A percentile compares a stretch with the other conserved stretches of the same genome.
Conservation (phyloP, 2,113 vertebrate genomes). For the Podocnemis expansa region DNA sequence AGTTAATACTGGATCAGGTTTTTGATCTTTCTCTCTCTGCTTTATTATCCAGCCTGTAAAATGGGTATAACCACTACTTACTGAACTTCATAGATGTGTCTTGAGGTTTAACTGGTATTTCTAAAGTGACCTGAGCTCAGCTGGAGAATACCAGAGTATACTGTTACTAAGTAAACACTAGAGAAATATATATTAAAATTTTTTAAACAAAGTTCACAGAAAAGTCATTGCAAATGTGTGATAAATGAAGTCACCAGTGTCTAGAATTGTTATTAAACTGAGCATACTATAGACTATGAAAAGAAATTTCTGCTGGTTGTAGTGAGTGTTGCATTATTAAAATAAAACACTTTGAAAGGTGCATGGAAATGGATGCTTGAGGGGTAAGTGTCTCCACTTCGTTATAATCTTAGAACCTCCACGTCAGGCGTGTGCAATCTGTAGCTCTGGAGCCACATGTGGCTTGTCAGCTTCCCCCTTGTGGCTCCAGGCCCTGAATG, state of each 20-base stretch:
- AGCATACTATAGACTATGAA: neutral
- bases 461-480: too few relatives aligned
- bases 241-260: neutral
- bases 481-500: too few relatives aligned
- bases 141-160: neutral
- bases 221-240: neutral
- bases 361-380: neutral
- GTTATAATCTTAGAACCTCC: neutral
- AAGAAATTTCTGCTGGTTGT: neutral
- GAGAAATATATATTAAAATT: neutral
- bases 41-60: neutral
- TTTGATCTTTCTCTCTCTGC: neutral
- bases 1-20: neutral
- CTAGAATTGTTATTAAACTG: neutral
- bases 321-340: neutral
- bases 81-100: neutral
- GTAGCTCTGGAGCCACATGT: too few relatives aligned
- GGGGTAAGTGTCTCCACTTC: neutral
- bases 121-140: neutral
- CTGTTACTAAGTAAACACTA: neutral
- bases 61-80: neutral
- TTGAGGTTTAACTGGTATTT: neutral
- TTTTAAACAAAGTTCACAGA: neutral
- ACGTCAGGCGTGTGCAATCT: too few relatives aligned
- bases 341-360: neutral